A percentile compares a stretch with the other conserved stretches of the same genome.
These are phyloP conservation scores for Scaptomyza hsui DNA, from an alignment of 1,140 invertebrate species.

Conservation along the genomic window DNA sequence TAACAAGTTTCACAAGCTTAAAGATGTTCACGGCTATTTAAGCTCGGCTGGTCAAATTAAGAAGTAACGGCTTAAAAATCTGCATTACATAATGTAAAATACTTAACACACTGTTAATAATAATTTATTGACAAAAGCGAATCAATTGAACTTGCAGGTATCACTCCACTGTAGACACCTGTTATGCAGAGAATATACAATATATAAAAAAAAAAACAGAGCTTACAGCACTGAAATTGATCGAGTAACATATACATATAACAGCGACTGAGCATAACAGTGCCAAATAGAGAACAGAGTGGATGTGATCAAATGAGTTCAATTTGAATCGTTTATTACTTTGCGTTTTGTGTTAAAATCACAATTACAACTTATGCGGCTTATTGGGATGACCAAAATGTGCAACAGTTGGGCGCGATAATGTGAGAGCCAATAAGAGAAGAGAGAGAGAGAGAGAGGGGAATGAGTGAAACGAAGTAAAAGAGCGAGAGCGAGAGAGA, in stretches of 20 bases:
- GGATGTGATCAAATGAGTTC: conserved; percentile 1
- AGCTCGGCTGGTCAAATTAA: too few relatives aligned
- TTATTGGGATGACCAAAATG: conserved; percentile 3
- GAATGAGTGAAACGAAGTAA: neutral
- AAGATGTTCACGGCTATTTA: too few relatives aligned
- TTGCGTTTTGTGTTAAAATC: neutral
- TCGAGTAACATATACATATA: neutral
- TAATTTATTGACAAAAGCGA: too few relatives aligned
- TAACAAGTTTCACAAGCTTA: too few relatives aligned
- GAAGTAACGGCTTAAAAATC: too few relatives aligned
- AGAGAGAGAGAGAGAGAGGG: neutral
- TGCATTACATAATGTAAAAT: too few relatives aligned
- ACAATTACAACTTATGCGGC: conserved; percentile 1
- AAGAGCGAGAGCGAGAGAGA: neutral
- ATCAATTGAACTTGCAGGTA: too few relatives aligned
- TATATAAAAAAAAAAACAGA: too few relatives aligned
- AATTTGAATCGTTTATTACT: conserved; percentile 3
- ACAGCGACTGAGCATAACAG: conserved; percentile 8
- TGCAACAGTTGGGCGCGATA: neutral
- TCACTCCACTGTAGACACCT: too few relatives aligned
- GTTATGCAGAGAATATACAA: too few relatives aligned
- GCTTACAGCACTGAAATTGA: too few relatives aligned
- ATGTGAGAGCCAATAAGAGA: neutral
- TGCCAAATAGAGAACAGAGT: conserved; percentile 13
- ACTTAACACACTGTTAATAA: too few relatives aligned